Base-by-base conservation (phyloP, 2,888 invertebrate species). In the Camponotus fellah region DNA sequence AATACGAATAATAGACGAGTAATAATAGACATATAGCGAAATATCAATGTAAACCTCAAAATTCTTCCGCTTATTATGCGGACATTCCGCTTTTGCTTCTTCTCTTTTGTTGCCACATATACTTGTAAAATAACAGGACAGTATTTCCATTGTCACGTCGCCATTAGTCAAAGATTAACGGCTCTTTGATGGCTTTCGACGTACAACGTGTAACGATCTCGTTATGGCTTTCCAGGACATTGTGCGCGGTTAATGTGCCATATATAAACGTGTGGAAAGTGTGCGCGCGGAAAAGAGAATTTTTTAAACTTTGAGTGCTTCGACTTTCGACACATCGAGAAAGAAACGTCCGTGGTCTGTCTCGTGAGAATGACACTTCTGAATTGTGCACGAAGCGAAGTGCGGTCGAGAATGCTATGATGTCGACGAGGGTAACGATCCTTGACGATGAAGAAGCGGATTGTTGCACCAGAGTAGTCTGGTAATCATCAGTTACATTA, bases 401-500 rank as follows among this genome's bases (percentile, higher is more conserved):
- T 72, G 46, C 68, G 49, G n/a, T 53, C 49, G 49, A 53, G 49
- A 53, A 53, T 6, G 34, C 17, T 46, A 17, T 17, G 68, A 64
- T 21, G 69, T 34, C 43, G 43, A 46, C 58, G 53, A 49, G 40
- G 10, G 21, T 56, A 53, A 66, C 65, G n/a, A n/a, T 40, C 56
- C 69, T 77, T 77, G 58, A 34, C 60, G 46, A 79, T 60, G 34
- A 58, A 32, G 49, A 64, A 69, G 37, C n/a, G 71, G 34, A 77
- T 79, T 71, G 37, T 72, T 80, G 49, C 79, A 49, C 37, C 79
- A 72, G 72, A 72, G n/a, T 21, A 60, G 14, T 43, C 37, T 71
- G 60, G 79, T 79, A 79, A 79, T 71, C 60, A 49, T 34, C 37
- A 37, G 72, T 72, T 46, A 80, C 43, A 43, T 79, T 69, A 69